phyloP scores from a whole-genome alignment of 2,888 invertebrate genomes.

The Deilephila porcellus region DNA sequence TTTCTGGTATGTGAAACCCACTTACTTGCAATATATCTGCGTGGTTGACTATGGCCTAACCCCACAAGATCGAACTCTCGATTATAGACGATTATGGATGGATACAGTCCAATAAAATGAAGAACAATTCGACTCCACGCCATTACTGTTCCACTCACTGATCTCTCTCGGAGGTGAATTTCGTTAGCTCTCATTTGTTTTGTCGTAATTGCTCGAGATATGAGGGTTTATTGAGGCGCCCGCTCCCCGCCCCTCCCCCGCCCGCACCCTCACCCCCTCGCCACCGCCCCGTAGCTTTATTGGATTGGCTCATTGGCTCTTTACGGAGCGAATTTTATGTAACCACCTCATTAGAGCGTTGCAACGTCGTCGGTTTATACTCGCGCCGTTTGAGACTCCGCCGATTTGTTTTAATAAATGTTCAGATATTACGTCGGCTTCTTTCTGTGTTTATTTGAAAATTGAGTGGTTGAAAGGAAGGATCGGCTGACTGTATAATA shows the following conservation, averaged over 20 bases:
- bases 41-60: too few relatives aligned
- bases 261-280: constrained; percentile 40
- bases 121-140: constrained; percentile 47
- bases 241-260: constrained; percentile 42
- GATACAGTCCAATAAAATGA: not conserved
- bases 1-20: too few relatives aligned
- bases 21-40: too few relatives aligned
- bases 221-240: constrained; percentile 66
- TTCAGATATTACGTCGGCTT: not conserved
- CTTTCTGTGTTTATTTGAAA: not conserved
- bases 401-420: constrained; percentile 4
- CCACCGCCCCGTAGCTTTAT: constrained; percentile 62
- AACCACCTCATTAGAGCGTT: constrained; percentile 61
- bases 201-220: constrained; percentile 81
- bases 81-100: not conserved
- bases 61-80: not conserved
- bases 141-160: constrained; percentile 45
- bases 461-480: not conserved
- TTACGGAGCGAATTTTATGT: constrained; percentile 64
- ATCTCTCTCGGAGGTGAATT: constrained; percentile 77
- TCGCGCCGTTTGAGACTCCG: constrained; percentile 6
- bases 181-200: constrained; percentile 83
- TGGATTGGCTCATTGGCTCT: constrained; percentile 73
- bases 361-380: constrained; percentile 19
- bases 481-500: not conserved